These are phyloP conservation scores for Parazoanthus swiftii DNA, from an alignment of 92 coral and sea anemone species.

Conservation along the genomic window DNA sequence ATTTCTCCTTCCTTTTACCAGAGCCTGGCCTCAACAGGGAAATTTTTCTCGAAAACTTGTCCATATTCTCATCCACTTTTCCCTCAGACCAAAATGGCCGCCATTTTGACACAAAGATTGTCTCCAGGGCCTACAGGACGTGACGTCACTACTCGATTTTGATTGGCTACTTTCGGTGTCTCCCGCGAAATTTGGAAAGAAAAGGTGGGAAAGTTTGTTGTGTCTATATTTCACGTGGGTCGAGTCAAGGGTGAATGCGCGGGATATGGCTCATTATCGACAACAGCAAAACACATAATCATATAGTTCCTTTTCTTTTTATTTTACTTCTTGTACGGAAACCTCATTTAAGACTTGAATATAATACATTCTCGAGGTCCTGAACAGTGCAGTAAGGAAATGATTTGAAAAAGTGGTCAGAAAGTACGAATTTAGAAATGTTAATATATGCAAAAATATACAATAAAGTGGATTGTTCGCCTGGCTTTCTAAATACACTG, in stretches of 20 bases:
- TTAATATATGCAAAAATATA: conserved; percentile 96
- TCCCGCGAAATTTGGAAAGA: conserved; percentile 93
- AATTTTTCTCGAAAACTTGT: conserved; percentile 65
- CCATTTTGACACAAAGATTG: conserved; percentile 74
- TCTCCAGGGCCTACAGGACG: conserved; percentile 30
- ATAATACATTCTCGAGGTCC: conserved; percentile 27
- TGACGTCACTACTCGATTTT: conserved; percentile 74
- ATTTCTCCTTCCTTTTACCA: conserved; percentile 59
- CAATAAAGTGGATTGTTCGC: conserved; percentile 60
- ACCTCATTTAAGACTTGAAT: conserved; percentile 27
- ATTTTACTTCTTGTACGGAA: conserved; percentile 18
- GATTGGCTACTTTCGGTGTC: conserved; percentile 65
- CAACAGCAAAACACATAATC: conserved; percentile 18
- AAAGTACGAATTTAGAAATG: conserved; percentile 48
- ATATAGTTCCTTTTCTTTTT: conserved; percentile 8
- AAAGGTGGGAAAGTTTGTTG: conserved; percentile 50
- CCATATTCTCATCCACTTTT: conserved; percentile 51
- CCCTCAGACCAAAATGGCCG: conserved; percentile 69
- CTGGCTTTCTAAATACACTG: conserved; percentile 64
- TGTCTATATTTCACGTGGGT: conserved; percentile 71
- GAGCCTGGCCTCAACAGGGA: conserved; percentile 64
- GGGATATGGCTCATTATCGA: background rate
- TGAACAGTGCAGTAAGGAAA: conserved; percentile 32
- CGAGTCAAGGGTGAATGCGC: conserved; percentile 26
- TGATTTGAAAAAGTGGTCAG: conserved; percentile 16